A percentile compares a stretch with the other conserved stretches of the same genome.
phyloP scores from a whole-genome alignment of 2,797 vertebrate genomes.

The Sebastolobus altivelis region DNA sequence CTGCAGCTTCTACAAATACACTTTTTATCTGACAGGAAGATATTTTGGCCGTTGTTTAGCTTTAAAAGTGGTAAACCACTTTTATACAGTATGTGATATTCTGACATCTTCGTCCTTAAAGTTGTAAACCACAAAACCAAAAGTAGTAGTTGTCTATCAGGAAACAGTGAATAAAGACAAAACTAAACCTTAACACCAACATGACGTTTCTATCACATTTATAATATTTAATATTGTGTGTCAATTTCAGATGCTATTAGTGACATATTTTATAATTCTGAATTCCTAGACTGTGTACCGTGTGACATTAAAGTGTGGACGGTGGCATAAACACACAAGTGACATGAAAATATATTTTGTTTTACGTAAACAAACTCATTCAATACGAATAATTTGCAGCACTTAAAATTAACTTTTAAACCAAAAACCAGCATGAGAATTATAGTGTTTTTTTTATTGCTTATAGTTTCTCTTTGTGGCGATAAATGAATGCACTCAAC shows the following conservation, averaged over 20 bases:
- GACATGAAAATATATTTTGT: slow-evolving; percentile 7
- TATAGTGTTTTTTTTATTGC: background rate
- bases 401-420: background rate
- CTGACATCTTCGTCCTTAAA: background rate
- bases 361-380: slow-evolving; percentile 25
- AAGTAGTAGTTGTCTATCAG: background rate
- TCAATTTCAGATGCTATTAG: background rate
- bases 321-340: slow-evolving; percentile 3
- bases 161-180: slow-evolving; percentile 20
- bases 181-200: slow-evolving; percentile 2
- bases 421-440: background rate
- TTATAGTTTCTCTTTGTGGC: slow-evolving; percentile 5
- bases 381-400: background rate
- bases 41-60: slow-evolving; percentile 31
- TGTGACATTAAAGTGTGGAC: slow-evolving; percentile 3
- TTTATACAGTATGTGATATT: slow-evolving; percentile 10
- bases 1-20: slow-evolving; percentile 39
- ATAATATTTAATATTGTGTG: slow-evolving; percentile 4
- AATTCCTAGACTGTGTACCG: background rate
- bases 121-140: background rate
- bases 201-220: slow-evolving; percentile 1
- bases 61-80: slow-evolving; percentile 16
- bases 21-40: slow-evolving; percentile 3
- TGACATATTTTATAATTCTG: slow-evolving; percentile 2
- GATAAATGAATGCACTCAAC: background rate